Evolutionary conservation across 2,888 invertebrate genomes (phyloP).

Genomic region (Drosophila eohydei): DNA sequence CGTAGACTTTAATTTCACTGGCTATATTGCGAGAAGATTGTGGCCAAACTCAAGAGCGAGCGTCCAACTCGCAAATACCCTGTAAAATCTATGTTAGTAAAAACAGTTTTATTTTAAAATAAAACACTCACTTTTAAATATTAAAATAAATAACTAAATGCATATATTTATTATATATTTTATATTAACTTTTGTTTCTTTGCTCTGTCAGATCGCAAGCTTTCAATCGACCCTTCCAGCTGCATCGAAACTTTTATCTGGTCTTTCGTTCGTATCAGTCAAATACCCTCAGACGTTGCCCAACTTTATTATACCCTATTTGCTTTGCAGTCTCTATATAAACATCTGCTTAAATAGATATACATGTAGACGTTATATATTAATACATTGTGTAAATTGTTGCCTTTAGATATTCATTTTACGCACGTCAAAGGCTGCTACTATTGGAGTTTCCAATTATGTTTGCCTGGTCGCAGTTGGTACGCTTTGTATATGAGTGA

Average conservation of each 20-base stretch:
- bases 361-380: neutral
- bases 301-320: constrained; percentile 6
- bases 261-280: neutral
- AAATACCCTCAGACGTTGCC: neutral
- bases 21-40: neutral
- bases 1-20: constrained; percentile 21
- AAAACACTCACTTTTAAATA: neutral
- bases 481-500: constrained; percentile 14
- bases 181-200: neutral
- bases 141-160: neutral
- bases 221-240: neutral
- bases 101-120: neutral
- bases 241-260: neutral
- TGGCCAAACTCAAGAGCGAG: neutral
- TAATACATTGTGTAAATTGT: constrained; percentile 23
- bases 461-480: constrained; percentile 37
- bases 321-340: neutral
- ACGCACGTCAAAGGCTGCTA: constrained; percentile 29
- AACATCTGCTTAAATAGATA: neutral
- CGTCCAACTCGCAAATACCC: neutral
- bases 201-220: too few species aligned
- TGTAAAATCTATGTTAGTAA: neutral
- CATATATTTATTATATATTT: neutral
- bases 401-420: constrained; percentile 41
- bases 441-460: constrained; percentile 46